Percentiles rank a stretch among this genome's conserved stretches.
Conservation (phyloP, 1,140 invertebrate species). For the Halictus rubicundus region DNA sequence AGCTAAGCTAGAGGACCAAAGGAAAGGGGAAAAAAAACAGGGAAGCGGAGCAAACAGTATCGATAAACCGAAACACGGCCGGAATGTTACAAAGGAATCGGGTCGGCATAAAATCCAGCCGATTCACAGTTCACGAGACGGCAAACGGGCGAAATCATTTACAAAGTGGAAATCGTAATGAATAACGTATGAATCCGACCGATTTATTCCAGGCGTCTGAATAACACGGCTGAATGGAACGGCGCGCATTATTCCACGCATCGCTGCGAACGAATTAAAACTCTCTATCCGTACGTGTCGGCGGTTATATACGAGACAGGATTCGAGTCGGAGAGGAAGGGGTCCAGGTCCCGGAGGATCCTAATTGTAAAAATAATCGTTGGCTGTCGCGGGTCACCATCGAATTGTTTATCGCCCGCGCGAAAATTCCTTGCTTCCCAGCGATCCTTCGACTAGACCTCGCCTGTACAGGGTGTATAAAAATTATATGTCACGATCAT, state of each 20-base stretch:
- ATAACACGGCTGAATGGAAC: slow-evolving; percentile 2
- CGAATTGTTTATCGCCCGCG: no score
- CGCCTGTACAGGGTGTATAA: no score
- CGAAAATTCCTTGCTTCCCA: no score
- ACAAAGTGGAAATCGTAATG: slow-evolving; percentile 10
- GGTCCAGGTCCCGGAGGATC: background rate
- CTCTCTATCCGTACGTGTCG: background rate
- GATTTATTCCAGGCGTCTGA: background rate
- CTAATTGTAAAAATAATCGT: background rate
- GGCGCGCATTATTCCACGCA: slow-evolving; percentile 1
- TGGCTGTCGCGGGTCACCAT: background rate
- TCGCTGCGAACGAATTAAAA: slow-evolving; percentile 19
- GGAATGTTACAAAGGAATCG: no score
- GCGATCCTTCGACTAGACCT: no score
- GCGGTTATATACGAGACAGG: background rate
- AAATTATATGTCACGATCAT: no score
- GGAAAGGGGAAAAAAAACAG: no score
- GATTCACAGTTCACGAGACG: background rate
- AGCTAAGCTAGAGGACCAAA: no score
- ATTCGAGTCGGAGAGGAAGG: background rate
- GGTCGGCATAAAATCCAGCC: no score
- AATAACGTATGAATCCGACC: slow-evolving; percentile 7
- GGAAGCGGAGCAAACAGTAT: background rate
- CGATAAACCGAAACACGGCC: background rate
- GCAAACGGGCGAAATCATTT: slow-evolving; percentile 1